A percentile compares a stretch with the other conserved stretches of the same genome.
Evolutionary conservation across 2,888 invertebrate species (phyloP).

Genomic region (Cerceris rybyensis): DNA sequence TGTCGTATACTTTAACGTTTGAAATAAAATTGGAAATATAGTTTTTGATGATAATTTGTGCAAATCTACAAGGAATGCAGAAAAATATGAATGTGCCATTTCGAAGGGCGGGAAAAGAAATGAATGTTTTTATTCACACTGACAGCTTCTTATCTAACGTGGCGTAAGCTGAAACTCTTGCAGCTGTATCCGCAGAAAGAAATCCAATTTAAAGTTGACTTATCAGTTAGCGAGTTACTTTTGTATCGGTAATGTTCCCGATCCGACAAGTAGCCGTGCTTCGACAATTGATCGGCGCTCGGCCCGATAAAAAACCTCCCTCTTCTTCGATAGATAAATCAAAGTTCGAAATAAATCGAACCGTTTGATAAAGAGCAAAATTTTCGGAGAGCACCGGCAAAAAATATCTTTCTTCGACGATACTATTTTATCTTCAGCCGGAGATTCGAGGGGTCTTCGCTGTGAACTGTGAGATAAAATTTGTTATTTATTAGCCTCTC

Average conservation of each 20-base stretch:
- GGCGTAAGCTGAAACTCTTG: conserved; percentile 5
- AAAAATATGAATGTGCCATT: conserved; percentile 3
- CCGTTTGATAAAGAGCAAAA: conserved; percentile 11
- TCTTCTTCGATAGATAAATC: conserved; percentile 28
- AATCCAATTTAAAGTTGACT: conserved; percentile 60
- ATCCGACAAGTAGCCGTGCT: conserved; percentile 10
- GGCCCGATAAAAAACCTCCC: not conserved
- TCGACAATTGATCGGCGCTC: conserved; percentile 42
- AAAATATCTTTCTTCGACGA: conserved; percentile 12
- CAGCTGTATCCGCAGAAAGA: conserved; percentile 13
- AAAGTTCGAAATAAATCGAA: conserved; percentile 31
- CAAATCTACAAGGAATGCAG: too few relatives aligned
- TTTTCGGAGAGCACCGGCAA: not conserved
- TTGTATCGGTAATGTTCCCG: conserved; percentile 41
- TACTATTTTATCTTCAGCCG: not conserved
- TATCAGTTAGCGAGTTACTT: conserved; percentile 51
- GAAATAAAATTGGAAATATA: too few relatives aligned
- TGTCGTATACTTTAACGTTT: too few relatives aligned
- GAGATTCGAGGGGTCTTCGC: not conserved
- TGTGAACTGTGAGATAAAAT: not conserved
- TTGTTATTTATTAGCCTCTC: not conserved
- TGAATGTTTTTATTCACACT: conserved; percentile 27
- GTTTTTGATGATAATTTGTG: too few relatives aligned
- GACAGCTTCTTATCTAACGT: conserved; percentile 36
- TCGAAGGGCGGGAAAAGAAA: not conserved